Conservation (phyloP, 37 sponge, comb jelly and placozoan species). For the Beroe forskalii region DNA sequence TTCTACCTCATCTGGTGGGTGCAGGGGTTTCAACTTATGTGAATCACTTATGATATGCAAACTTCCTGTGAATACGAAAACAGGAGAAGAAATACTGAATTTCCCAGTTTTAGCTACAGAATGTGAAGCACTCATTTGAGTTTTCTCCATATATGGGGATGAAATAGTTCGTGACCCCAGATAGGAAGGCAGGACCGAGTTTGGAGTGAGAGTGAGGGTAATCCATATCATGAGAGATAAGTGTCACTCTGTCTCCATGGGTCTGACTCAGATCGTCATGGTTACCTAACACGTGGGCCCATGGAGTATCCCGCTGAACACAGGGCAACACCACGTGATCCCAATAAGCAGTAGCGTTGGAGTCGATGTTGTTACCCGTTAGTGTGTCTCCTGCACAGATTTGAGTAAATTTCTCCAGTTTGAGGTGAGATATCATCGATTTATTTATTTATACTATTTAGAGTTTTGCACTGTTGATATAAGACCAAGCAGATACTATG, state of each 20-base stretch:
- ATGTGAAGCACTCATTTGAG: no score
- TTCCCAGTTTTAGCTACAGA: no score
- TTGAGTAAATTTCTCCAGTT: no score
- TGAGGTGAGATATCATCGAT: no score
- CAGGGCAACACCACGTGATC: conserved; percentile 67
- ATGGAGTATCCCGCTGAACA: conserved; percentile 61
- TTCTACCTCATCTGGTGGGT: neutral
- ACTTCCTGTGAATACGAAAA: no score
- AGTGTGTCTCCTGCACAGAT: conserved; percentile 68
- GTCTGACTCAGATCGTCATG: conserved; percentile 67
- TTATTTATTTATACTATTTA: no score
- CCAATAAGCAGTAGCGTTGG: conserved; percentile 72
- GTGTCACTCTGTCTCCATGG: conserved; percentile 28
- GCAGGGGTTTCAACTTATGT: neutral
- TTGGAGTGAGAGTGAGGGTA: neutral
- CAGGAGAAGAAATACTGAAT: no score
- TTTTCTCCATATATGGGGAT: conserved; percentile 38
- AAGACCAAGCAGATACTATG: no score
- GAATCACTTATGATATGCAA: no score
- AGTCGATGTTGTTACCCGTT: conserved; percentile 70
- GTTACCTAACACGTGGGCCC: conserved; percentile 73
- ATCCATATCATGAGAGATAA: neutral
- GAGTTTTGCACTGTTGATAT: no score
- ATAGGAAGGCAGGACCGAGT: neutral
- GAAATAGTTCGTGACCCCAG: conserved; percentile 47